phyloP scores from a whole-genome alignment of 2,797 vertebrate genomes.

The Fringilla coelebs region DNA sequence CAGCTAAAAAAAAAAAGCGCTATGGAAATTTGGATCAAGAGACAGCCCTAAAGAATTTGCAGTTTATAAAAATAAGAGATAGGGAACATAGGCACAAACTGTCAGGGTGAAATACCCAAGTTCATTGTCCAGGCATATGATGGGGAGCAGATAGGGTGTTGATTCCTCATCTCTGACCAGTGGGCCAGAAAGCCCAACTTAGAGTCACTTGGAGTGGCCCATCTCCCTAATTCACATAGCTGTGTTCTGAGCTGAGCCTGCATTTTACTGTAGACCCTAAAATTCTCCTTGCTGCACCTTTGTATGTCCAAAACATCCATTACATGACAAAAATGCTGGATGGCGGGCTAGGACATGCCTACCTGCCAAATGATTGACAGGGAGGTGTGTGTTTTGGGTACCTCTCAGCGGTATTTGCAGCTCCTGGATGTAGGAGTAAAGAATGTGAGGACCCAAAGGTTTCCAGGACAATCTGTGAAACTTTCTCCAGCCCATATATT shows the following conservation, averaged over 20 bases:
- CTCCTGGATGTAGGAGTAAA: neutral
- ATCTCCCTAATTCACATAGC: neutral
- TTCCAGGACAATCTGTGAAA: neutral
- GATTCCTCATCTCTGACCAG: neutral
- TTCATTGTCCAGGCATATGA: neutral
- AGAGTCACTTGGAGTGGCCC: neutral
- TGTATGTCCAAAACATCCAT: neutral
- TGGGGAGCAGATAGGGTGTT: accelerated
- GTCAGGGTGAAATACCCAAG: neutral
- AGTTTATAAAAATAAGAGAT: neutral
- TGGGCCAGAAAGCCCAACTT: neutral
- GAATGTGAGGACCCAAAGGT: neutral
- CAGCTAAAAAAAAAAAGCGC: neutral
- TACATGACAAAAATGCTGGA: neutral
- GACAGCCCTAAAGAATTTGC: neutral
- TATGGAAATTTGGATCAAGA: neutral
- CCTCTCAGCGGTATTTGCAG: neutral
- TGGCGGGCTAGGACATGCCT: neutral
- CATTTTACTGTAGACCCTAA: neutral
- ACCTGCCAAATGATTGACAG: neutral
- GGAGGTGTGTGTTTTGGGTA: neutral
- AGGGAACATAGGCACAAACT: neutral
- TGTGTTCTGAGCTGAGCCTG: accelerated
- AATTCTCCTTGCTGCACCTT: neutral
- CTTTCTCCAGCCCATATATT: neutral